phyloP scores from a whole-genome alignment of 2,113 vertebrate species.

The Mobula birostris region DNA sequence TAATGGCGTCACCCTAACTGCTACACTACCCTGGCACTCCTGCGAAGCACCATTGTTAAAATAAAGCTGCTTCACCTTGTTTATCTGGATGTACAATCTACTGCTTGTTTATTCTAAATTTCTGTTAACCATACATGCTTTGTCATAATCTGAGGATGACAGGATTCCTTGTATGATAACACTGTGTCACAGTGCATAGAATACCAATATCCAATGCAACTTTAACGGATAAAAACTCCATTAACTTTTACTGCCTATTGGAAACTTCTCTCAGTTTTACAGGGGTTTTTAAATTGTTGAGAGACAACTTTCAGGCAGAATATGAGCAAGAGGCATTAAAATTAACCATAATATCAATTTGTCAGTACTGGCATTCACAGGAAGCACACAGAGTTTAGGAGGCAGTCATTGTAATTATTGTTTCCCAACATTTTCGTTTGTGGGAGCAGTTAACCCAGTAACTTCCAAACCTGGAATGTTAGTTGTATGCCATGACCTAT shows the following conservation, averaged over 20 bases:
- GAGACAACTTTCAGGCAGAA: neutral
- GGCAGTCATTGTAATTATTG: neutral
- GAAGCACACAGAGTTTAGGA: neutral
- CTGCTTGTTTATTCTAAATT: neutral
- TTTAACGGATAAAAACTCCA: neutral
- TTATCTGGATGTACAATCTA: neutral
- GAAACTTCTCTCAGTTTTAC: neutral
- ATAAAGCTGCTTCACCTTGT: neutral
- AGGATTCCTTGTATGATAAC: neutral
- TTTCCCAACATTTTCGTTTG: neutral
- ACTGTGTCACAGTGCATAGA: too few relatives aligned
- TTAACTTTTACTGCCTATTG: neutral
- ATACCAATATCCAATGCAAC: neutral
- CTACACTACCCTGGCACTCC: too few relatives aligned
- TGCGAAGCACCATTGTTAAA: neutral
- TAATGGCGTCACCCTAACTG: too few relatives aligned
- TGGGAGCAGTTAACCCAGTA: slow-evolving; percentile 8
- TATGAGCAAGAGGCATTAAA: neutral
- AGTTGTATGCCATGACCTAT: neutral
- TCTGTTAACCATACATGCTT: neutral
- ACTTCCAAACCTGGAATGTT: neutral
- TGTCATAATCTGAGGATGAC: neutral
- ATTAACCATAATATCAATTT: slow-evolving; percentile 5
- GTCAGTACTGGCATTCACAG: neutral
- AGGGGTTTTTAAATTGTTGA: neutral